phyloP scores from a whole-genome alignment of 2,113 vertebrate genomes.

The Hippocampus comes region DNA sequence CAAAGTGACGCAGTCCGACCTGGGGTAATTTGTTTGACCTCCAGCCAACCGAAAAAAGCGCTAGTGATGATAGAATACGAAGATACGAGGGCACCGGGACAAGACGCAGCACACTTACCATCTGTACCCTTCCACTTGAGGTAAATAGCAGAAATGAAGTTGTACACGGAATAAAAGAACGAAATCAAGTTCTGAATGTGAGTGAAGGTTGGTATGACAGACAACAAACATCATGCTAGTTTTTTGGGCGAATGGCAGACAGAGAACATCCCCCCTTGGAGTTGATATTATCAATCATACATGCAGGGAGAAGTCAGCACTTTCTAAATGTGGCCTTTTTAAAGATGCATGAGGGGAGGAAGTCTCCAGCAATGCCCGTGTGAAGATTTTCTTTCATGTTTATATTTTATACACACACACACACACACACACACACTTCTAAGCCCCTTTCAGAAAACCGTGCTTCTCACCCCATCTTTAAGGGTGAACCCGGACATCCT shows the following conservation, averaged over 20 bases:
- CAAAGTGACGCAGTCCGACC: no score
- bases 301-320: slow-evolving; percentile 30
- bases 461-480: no score
- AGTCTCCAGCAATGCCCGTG: slow-evolving; percentile 13
- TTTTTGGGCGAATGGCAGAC: not conserved
- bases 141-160: not conserved
- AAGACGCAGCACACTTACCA: not conserved
- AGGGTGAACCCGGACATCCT: no score
- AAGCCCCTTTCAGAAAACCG: no score
- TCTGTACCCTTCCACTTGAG: not conserved
- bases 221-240: not conserved
- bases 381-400: slow-evolving; percentile 11
- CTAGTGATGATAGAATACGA: not conserved
- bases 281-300: slow-evolving; percentile 38
- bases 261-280: not conserved
- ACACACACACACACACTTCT: no score
- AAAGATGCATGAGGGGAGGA: slow-evolving; percentile 48
- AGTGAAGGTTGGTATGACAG: no score
- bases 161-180: not conserved
- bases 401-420: no score
- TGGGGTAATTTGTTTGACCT: not conserved
- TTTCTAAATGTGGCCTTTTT: slow-evolving; percentile 40
- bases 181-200: not conserved
- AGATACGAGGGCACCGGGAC: not conserved
- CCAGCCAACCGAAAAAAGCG: not conserved